A percentile compares a stretch with the other conserved stretches of the same genome.
Evolutionary conservation across 92 coral and sea anemone species (phyloP).

Genomic region (Zoanthus gigantus): DNA sequence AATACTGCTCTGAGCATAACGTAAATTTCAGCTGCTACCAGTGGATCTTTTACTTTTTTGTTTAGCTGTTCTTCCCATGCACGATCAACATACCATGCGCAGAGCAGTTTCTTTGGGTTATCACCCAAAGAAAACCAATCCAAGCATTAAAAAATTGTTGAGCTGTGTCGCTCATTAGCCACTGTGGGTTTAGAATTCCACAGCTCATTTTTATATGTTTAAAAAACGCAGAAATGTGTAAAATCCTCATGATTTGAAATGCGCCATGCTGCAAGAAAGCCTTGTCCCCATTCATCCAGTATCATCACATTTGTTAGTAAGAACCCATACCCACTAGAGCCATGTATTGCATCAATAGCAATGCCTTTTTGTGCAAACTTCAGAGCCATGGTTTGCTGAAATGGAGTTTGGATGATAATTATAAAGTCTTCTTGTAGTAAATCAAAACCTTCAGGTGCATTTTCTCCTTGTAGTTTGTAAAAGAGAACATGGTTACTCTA

Average conservation of each 20-base stretch:
- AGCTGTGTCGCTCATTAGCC: constrained; percentile 69
- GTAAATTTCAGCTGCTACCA: constrained; percentile 54
- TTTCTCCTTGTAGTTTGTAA: constrained; percentile 65
- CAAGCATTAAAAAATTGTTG: constrained; percentile 68
- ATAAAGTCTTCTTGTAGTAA: constrained; percentile 58
- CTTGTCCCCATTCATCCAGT: constrained; percentile 69
- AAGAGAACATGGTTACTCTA: constrained; percentile 59
- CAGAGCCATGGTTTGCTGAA: constrained; percentile 59
- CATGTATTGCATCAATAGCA: constrained; percentile 66
- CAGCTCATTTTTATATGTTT: constrained; percentile 54
- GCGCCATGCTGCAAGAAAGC: constrained; percentile 70
- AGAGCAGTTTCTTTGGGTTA: constrained; percentile 41
- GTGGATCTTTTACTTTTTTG: constrained; percentile 29
- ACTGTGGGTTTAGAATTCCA: constrained; percentile 47
- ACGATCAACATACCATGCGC: constrained; percentile 70
- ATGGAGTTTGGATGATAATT: constrained; percentile 47
- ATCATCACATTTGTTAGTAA: constrained; percentile 56
- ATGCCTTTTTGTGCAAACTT: constrained; percentile 59
- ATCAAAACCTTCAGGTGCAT: constrained; percentile 39
- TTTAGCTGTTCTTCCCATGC: constrained; percentile 61
- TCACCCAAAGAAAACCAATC: constrained; percentile 58
- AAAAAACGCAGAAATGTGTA: constrained; percentile 48
- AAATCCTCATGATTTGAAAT: constrained; percentile 65
- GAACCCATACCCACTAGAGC: constrained; percentile 73
- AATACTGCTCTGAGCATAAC: constrained; percentile 51